Base-by-base conservation (phyloP, 2,888 invertebrate species). In the Stenodema calcarata region DNA sequence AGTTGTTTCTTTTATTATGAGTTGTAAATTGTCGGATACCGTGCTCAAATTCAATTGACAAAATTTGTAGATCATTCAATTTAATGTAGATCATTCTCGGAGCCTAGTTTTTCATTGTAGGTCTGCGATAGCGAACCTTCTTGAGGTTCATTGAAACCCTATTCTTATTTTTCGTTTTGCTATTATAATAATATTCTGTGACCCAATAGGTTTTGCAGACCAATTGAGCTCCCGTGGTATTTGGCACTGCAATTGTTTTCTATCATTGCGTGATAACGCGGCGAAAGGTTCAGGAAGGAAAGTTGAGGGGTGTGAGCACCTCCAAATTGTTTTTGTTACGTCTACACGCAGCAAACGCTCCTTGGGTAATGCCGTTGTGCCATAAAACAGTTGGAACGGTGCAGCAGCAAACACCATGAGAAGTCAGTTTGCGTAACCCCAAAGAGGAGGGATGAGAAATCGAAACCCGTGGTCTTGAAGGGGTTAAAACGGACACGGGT, bases 261-360 rank as follows among this genome's bases (percentile, higher is more conserved):
- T 18, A 62, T 62, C 62, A 62, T 62, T 62, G 62, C 62, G 23
- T 9, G 23, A 62, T 62, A 62, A 62, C 62, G n/a, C 2, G 62
- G 18, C 62, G 62, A 62, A 62, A 62, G 73, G 73, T 73, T 73
- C 73, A 28, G 78, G 44, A 44, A 78, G 44, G 78, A 78, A 78
- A 44, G 78, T 18, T 7, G 16, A 35, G 14, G 35, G 14, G 41
- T 42, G 44, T 44, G 78, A 42, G 23, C 44, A 44, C 78, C 44
- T 12, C 78, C 78, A 44, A 78, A 78, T 78, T 78, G 78, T 78
- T 78, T 78, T 78, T 42, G 78, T 78, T 78, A 78, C 78, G 78
- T 78, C 12, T 23, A 18, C 44, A 23, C 78, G 78, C 78, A 78
- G 41, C 78, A 27, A 42, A 44, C 14, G 78, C 78, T 41, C 78